Percentiles rank a stretch among this genome's conserved stretches.
These are phyloP conservation scores for Drosophila conformis DNA, from an alignment of 2,888 invertebrate species.

Conservation along the genomic window DNA sequence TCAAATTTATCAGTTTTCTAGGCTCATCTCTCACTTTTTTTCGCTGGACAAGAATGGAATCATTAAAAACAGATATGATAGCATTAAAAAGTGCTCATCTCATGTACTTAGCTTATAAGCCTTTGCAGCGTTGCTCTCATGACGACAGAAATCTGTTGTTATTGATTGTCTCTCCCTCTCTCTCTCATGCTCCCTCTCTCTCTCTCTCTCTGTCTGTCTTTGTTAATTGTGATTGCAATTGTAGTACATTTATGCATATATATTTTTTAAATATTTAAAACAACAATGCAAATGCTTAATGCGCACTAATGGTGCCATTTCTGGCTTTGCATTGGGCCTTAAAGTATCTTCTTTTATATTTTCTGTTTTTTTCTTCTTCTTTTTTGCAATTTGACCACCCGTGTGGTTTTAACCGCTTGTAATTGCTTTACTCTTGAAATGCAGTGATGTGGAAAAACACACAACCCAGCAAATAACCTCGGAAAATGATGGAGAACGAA, in stretches of 20 bases:
- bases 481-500: slow-evolving; percentile 28
- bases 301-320: slow-evolving; percentile 35
- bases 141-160: slow-evolving; percentile 32
- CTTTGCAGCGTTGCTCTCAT: slow-evolving; percentile 14
- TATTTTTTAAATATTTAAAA: slow-evolving; percentile 46
- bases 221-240: slow-evolving; percentile 35
- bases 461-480: slow-evolving; percentile 11
- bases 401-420: slow-evolving; percentile 56
- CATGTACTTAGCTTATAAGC: slow-evolving; percentile 26
- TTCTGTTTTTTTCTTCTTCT: slow-evolving; percentile 24
- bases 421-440: slow-evolving; percentile 61
- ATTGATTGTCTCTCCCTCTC: slow-evolving; percentile 5
- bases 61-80: slow-evolving; percentile 38
- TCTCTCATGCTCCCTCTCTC: neutral
- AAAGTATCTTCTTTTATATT: slow-evolving; percentile 29
- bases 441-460: slow-evolving; percentile 14
- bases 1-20: neutral
- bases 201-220: slow-evolving; percentile 5
- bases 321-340: slow-evolving; percentile 6
- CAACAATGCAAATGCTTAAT: slow-evolving; percentile 43
- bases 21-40: neutral
- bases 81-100: slow-evolving; percentile 35
- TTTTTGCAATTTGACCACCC: slow-evolving; percentile 47
- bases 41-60: neutral
- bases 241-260: slow-evolving; percentile 3